phyloP scores from a whole-genome alignment of 1,140 invertebrate species.

The Sinonovacula constricta region DNA sequence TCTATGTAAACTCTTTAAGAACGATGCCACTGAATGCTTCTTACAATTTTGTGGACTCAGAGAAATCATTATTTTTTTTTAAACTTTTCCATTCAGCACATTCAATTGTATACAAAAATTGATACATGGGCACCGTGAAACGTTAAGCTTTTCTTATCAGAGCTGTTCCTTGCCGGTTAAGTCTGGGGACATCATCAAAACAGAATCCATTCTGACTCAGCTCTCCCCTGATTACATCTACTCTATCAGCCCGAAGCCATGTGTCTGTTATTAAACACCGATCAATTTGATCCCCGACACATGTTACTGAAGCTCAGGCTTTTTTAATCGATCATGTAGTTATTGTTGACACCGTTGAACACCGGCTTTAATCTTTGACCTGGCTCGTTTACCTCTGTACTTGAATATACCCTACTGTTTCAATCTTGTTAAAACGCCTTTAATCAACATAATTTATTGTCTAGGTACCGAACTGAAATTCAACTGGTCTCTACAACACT shows the following conservation, averaged over 20 bases:
- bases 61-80: not conserved
- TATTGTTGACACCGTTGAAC: not conserved
- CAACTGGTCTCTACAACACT: no score
- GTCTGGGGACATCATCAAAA: slow-evolving; percentile 14
- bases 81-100: not conserved
- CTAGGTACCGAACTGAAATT: no score
- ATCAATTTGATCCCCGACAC: slow-evolving; percentile 9
- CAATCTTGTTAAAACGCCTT: no score
- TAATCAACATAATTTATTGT: no score
- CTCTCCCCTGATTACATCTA: slow-evolving; percentile 11
- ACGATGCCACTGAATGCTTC: not conserved
- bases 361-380: no score
- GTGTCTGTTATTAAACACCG: slow-evolving; percentile 15
- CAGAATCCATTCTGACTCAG: slow-evolving; percentile 10
- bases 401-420: no score
- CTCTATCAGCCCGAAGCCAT: slow-evolving; percentile 9
- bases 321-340: slow-evolving; percentile 6
- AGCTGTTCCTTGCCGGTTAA: no score
- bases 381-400: no score
- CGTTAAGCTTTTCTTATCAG: slow-evolving; percentile 1
- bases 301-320: not conserved
- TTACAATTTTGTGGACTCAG: not conserved
- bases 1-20: not conserved
- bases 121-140: not conserved
- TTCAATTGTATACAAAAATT: not conserved